Base-by-base conservation (phyloP, 2,888 invertebrate genomes). In the Archaeoteleia sp. region DNA sequence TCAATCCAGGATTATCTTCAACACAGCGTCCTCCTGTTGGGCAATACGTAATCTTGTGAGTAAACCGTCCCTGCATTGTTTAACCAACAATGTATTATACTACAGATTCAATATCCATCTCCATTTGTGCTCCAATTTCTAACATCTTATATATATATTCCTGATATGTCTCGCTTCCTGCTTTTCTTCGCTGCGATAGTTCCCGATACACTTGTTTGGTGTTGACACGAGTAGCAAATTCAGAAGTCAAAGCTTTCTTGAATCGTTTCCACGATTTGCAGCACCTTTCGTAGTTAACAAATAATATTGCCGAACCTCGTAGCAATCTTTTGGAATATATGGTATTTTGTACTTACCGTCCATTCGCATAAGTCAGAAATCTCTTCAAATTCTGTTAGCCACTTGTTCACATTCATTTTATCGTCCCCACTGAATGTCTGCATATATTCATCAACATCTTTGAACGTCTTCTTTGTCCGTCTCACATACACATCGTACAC, bases 381-480 rank as follows among this genome's bases (percentile, higher is more conserved):
- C 15, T 58, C 58, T 5, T 58, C 49, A 8, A 49, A 58, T 7
- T 9, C n/a, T 34, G 4, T 8, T 7, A 63, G 23, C 55, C 39
- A 63, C 13, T 32, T 23, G 7, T 30, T 10, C 1, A 61, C 14
- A 5, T 61, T 55, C 20, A 32, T 29, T 7, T 8, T 20, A 2
- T 23, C 55, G 12, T 67, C 46, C 1, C 34, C 49, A n/a, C 57
- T 65, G 32, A 65, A 65, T 7, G 32, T 39, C 2, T 32, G 15
- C 10, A 65, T 7, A 3, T 45, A 32, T 8, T 65, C 63, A 25
- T 65, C 57, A 0, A 57, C 63, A 7, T 65, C 51, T 12, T 35
- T 46, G 9, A 63, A 57, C 17, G 42, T n/a, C n/a, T n/a, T n/a
- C n/a, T n/a, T n/a, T n/a, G n/a, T n/a, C n/a, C n/a, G n/a, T n/a